These are phyloP conservation scores for Atlantisia rogersi DNA, from an alignment of 2,113 vertebrate species.

Conservation along the genomic window DNA sequence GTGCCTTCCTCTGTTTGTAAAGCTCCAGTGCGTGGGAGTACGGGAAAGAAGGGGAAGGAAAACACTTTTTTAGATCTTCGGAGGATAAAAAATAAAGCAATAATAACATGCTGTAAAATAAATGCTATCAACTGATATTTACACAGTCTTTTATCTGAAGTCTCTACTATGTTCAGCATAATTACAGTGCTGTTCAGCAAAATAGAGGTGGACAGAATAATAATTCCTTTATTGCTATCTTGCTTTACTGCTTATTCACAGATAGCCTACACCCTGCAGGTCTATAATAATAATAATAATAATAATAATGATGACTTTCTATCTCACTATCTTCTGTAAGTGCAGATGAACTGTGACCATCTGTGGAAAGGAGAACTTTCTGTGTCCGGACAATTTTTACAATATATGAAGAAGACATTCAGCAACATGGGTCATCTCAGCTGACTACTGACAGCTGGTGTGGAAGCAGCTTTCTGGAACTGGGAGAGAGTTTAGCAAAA, in stretches of 20 bases:
- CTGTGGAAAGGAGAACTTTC: neutral
- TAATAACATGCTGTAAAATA: conserved; percentile 25
- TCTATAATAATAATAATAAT: neutral
- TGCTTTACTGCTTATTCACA: neutral
- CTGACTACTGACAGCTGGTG: neutral
- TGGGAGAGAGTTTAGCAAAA: neutral
- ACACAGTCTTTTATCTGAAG: neutral
- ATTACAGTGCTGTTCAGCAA: neutral
- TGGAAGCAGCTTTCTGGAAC: neutral
- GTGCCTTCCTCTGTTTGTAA: neutral
- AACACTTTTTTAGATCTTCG: neutral
- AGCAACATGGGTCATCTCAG: neutral
- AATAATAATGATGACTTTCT: neutral
- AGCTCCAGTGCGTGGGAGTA: neutral
- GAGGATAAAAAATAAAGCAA: conserved; percentile 28
- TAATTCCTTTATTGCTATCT: neutral
- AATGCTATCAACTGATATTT: conserved; percentile 20
- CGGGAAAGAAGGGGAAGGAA: neutral
- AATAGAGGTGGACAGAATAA: neutral
- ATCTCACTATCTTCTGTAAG: neutral
- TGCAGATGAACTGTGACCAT: neutral
- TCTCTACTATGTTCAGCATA: neutral
- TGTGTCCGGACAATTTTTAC: neutral
- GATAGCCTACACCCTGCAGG: neutral
- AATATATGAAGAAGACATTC: neutral